Evolutionary conservation across 2,113 vertebrate genomes (phyloP).

Genomic region (Azemiops feae): DNA sequence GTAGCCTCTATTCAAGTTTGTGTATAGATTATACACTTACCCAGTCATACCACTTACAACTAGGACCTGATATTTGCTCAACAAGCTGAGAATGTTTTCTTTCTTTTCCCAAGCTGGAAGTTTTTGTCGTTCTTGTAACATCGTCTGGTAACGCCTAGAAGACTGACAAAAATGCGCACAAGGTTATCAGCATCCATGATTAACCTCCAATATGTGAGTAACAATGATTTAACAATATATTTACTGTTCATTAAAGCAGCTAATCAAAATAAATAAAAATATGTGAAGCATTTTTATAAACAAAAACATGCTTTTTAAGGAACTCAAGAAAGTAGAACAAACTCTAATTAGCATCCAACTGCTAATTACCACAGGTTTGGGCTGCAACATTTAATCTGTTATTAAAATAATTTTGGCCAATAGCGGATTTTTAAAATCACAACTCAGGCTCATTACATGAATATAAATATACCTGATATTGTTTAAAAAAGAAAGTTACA

Average conservation of each 20-base stretch:
- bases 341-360: background rate
- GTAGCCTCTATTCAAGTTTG: background rate
- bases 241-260: background rate
- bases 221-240: background rate
- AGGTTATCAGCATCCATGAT: background rate
- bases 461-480: background rate
- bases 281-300: background rate
- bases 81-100: slow-evolving; percentile 78
- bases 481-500: background rate
- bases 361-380: no score
- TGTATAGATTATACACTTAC: slow-evolving; percentile 67
- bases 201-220: background rate
- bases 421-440: background rate
- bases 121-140: slow-evolving; percentile 87
- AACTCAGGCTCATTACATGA: background rate
- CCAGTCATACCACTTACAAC: slow-evolving; percentile 98
- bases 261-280: background rate
- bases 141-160: slow-evolving; percentile 81
- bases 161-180: slow-evolving; percentile 66
- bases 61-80: slow-evolving; percentile 84
- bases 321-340: background rate
- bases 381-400: background rate
- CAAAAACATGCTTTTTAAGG: background rate
- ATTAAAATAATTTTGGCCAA: background rate
- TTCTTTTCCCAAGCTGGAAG: slow-evolving; percentile 91